Conservation (phyloP, 1,140 invertebrate genomes). For the Drosophila pachea region DNA sequence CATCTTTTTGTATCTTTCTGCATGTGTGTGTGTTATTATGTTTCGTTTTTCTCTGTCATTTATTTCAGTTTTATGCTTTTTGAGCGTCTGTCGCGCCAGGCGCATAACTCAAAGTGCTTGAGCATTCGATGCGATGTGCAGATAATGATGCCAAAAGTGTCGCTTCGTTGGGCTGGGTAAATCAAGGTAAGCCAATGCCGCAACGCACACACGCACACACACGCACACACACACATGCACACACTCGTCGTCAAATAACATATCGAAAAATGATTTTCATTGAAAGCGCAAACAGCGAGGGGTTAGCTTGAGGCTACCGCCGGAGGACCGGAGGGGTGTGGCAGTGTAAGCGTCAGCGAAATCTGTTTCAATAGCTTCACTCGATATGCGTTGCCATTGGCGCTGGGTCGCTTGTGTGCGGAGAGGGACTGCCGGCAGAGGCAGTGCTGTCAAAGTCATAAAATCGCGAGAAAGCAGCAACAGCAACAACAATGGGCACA, state of each 20-base stretch:
- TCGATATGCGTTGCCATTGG: conserved; percentile 11
- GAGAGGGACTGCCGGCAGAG: no score
- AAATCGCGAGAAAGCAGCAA: conserved; percentile 67
- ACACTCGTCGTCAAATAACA: conserved; percentile 56
- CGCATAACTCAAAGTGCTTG: conserved; percentile 73
- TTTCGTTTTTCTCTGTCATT: conserved; percentile 64
- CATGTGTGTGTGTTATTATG: conserved; percentile 31
- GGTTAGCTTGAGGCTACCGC: not conserved
- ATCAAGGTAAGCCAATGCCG: conserved; percentile 60
- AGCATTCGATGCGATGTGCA: conserved; percentile 61
- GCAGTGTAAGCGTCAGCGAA: conserved; percentile 67
- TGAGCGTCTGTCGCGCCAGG: conserved; percentile 54
- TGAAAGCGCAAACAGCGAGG: conserved; percentile 26
- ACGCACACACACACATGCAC: conserved; percentile 13
- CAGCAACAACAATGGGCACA: conserved; percentile 41
- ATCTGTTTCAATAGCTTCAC: conserved; percentile 64
- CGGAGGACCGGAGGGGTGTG: not conserved
- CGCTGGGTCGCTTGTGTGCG: no score
- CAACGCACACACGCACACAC: conserved; percentile 4
- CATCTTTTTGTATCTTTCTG: conserved; percentile 12
- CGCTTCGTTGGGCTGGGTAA: conserved; percentile 41
- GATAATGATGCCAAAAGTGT: conserved; percentile 76
- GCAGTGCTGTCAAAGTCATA: conserved; percentile 60
- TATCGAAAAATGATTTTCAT: conserved; percentile 76
- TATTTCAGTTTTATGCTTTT: conserved; percentile 73